phyloP scores from a whole-genome alignment of 2,888 invertebrate species.

The Platynereis dumerilii region DNA sequence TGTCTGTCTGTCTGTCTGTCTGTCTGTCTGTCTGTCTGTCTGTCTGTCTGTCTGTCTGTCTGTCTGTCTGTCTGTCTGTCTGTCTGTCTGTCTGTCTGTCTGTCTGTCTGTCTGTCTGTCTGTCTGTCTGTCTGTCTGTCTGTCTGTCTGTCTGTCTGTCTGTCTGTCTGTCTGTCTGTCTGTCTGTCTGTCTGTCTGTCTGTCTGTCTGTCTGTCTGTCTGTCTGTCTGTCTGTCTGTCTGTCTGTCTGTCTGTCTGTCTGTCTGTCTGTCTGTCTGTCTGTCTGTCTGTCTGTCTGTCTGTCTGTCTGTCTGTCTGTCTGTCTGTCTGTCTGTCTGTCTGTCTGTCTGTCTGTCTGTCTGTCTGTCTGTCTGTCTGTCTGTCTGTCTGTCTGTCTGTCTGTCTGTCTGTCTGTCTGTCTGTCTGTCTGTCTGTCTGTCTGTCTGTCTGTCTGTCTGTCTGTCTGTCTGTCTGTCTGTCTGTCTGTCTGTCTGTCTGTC shows the following conservation, averaged over 20 bases:
- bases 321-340: constrained; percentile 30
- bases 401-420: constrained; percentile 34
- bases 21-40: constrained; percentile 29
- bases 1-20: constrained; percentile 27
- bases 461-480: constrained; percentile 27
- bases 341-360: constrained; percentile 29
- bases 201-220: constrained; percentile 25
- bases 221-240: constrained; percentile 34
- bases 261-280: constrained; percentile 34
- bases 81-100: constrained; percentile 34
- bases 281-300: constrained; percentile 24
- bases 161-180: constrained; percentile 32
- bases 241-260: constrained; percentile 24
- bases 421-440: constrained; percentile 25
- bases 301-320: constrained; percentile 32
- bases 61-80: constrained; percentile 26
- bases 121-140: constrained; percentile 34
- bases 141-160: constrained; percentile 27
- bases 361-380: constrained; percentile 33
- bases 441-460: constrained; percentile 34
- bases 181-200: constrained; percentile 30
- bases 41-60: constrained; percentile 33
- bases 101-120: constrained; percentile 20
- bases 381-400: constrained; percentile 21
- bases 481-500: constrained; percentile 29